phyloP scores from a whole-genome alignment of 2,888 invertebrate genomes.

The Pyralis farinalis region DNA sequence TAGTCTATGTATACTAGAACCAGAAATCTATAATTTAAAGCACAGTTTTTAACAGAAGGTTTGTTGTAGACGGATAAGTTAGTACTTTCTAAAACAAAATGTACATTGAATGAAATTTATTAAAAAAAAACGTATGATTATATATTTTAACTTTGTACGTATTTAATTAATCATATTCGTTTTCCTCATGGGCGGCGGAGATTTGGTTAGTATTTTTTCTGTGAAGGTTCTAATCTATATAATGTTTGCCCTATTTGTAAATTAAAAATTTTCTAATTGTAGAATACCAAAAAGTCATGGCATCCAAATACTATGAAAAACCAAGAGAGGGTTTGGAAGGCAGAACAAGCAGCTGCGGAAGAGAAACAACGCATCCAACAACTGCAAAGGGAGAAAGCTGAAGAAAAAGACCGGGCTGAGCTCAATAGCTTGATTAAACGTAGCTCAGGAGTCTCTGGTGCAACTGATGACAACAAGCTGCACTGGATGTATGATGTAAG shows the following conservation, averaged over 20 bases:
- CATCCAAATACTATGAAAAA: constrained; percentile 89
- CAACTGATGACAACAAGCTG: constrained; percentile 79
- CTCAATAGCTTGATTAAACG: constrained; percentile 83
- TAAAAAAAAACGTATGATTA: too few relatives aligned
- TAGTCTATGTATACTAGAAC: too few relatives aligned
- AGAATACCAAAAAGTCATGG: constrained; percentile 91
- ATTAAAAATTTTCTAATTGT: constrained; percentile 15
- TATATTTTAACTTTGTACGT: too few relatives aligned
- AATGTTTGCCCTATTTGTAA: too few relatives aligned
- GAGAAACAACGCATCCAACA: constrained; percentile 85
- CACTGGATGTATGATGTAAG: constrained; percentile 94
- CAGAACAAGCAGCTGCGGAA: constrained; percentile 86
- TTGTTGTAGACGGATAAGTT: too few relatives aligned
- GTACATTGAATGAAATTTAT: too few relatives aligned
- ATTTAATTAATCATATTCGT: constrained; percentile 5
- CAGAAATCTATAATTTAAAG: too few relatives aligned
- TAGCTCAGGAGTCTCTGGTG: constrained; percentile 55
- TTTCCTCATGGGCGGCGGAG: constrained; percentile 66
- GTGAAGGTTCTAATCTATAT: too few relatives aligned
- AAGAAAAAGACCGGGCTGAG: constrained; percentile 84
- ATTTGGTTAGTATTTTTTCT: constrained; percentile 60
- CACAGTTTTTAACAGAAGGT: too few relatives aligned
- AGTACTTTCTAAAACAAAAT: too few relatives aligned
- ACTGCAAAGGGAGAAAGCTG: constrained; percentile 84
- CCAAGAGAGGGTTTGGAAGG: constrained; percentile 89